These are phyloP conservation scores for Anguilla japonica DNA, from an alignment of 2,113 vertebrate genomes.

Conservation along the genomic window DNA sequence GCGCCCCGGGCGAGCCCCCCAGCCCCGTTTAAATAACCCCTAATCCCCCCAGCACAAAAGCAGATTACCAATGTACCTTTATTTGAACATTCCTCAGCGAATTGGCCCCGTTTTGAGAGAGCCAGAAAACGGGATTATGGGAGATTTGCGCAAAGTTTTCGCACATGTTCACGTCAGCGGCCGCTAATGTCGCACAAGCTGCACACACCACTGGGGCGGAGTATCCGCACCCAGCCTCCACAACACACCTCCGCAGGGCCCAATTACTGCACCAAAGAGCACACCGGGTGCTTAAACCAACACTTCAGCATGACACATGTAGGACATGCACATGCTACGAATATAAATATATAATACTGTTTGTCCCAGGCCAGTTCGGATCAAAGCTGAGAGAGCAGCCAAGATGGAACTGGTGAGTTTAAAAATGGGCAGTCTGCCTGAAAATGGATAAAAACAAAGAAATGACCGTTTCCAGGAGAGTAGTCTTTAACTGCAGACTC, in stretches of 20 bases:
- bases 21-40: conserved; percentile 26
- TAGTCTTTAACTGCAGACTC: not conserved
- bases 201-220: not conserved
- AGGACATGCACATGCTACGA: not conserved
- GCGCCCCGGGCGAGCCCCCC: not conserved
- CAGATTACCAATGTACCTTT: too few species aligned
- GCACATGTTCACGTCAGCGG: conserved; percentile 23
- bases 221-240: conserved; percentile 11
- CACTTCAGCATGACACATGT: not conserved
- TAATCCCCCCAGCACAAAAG: conserved; percentile 25
- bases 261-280: conserved; percentile 15
- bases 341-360: not conserved
- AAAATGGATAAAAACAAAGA: not conserved
- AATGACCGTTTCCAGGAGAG: not conserved
- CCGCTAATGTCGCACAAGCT: conserved; percentile 44
- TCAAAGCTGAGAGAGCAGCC: not conserved
- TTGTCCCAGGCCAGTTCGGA: not conserved
- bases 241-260: conserved; percentile 29
- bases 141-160: not conserved
- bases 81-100: conserved; percentile 38
- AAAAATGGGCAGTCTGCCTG: not conserved
- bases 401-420: not conserved
- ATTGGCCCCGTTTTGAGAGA: conserved; percentile 30
- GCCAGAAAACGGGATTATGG: conserved; percentile 38
- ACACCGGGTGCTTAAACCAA: not conserved